A percentile compares a stretch with the other conserved stretches of the same genome.
phyloP scores from a whole-genome alignment of 2,888 invertebrate species.

The Eupithecia subumbrata region DNA sequence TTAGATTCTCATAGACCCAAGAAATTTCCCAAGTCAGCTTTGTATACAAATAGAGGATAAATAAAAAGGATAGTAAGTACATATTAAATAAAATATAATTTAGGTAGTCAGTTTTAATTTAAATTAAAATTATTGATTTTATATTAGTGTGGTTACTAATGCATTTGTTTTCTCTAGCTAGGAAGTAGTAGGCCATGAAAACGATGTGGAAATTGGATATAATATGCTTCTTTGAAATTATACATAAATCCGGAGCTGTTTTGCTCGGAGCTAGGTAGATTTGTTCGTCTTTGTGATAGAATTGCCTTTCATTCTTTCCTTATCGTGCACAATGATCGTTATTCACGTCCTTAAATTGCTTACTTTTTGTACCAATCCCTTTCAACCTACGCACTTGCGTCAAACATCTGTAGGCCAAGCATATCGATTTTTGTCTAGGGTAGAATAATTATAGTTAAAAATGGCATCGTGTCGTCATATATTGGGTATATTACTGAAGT shows the following conservation, averaged over 20 bases:
- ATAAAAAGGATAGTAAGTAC: too few relatives aligned
- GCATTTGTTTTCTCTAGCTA: too few relatives aligned
- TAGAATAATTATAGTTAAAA: background rate
- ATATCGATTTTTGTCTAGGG: background rate
- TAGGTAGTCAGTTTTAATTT: too few relatives aligned
- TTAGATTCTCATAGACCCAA: background rate
- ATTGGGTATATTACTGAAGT: too few relatives aligned
- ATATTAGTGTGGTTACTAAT: too few relatives aligned
- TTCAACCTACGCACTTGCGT: background rate
- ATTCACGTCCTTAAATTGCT: slow-evolving; percentile 17
- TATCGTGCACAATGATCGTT: slow-evolving; percentile 34
- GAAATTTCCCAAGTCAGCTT: background rate
- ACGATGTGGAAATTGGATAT: background rate
- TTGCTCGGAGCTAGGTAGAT: slow-evolving; percentile 3
- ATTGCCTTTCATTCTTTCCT: slow-evolving; percentile 41
- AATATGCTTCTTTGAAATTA: background rate
- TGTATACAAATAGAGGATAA: background rate
- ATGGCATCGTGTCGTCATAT: too few relatives aligned
- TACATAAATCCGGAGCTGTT: slow-evolving; percentile 2
- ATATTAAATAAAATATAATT: too few relatives aligned
- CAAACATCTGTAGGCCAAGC: background rate
- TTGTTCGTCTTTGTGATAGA: slow-evolving; percentile 43
- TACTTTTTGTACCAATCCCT: background rate
- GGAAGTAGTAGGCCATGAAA: background rate
- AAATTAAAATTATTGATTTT: too few relatives aligned